Evolutionary conservation across 2,888 invertebrate genomes (phyloP).

Genomic region (Epirrhoe alternata): DNA sequence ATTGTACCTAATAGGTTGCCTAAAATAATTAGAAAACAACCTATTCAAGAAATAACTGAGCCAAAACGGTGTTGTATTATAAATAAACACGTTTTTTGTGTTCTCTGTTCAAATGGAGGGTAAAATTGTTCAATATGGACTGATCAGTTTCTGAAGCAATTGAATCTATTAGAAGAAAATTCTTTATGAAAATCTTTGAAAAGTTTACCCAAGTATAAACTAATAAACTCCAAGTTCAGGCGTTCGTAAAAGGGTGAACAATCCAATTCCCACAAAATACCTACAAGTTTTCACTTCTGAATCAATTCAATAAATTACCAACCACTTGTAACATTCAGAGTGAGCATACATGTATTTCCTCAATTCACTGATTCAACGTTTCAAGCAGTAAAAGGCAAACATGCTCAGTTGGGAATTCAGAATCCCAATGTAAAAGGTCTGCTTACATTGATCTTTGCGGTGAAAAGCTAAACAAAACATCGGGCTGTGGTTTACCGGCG

Average conservation of each 20-base stretch:
- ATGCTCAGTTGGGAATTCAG: constrained; percentile 20
- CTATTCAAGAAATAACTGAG: background rate
- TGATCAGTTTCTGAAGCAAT: too few relatives aligned
- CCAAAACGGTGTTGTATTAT: background rate
- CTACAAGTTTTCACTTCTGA: background rate
- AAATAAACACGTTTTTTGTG: background rate
- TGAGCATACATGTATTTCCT: constrained; percentile 8
- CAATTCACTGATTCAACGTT: constrained; percentile 21
- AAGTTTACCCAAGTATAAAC: background rate
- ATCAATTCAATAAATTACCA: background rate
- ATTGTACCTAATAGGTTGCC: background rate
- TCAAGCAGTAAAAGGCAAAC: constrained; percentile 26
- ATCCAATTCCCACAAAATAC: background rate
- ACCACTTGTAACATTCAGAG: constrained; percentile 14
- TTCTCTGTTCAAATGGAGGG: too few relatives aligned
- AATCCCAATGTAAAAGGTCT: constrained; percentile 15
- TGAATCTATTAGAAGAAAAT: too few relatives aligned
- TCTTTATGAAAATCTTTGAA: too few relatives aligned
- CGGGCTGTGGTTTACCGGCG: constrained; percentile 10
- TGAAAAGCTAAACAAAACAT: constrained; percentile 18
- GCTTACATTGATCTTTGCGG: constrained; percentile 13
- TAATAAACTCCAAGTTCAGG: background rate
- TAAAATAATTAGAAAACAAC: background rate
- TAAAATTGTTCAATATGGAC: too few relatives aligned
- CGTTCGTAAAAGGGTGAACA: background rate